Evolutionary conservation across 2,113 vertebrate genomes (phyloP), one percentile per base, ranked within the genome.

Genomic region (Bothrops jararaca): DNA sequence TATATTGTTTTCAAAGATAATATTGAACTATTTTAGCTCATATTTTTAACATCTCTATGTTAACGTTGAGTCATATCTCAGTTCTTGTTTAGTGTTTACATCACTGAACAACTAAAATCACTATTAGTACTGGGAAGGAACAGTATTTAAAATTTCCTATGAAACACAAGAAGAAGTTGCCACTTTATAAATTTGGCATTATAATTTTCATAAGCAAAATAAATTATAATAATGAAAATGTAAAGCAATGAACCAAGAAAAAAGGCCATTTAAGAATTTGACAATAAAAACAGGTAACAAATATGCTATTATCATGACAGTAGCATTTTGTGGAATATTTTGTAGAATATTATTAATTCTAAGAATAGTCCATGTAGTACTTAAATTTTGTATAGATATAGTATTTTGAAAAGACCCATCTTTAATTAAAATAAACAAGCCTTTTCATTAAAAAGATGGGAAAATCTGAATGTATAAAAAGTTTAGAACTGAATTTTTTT

Each of bases 1-100:
- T 85, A 60, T 0, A 34, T 48, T n/a, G 69, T 74, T 90, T 80
- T 42, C 92, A 90, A 93, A 91, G 50, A 95, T 89, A 92, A 64
- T 39, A 50, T 8, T 54, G 48, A 60, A 1, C 9, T 48, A 58
- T 42, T 1, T 89, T 93, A 91, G 86, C 69, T 85, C 52, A 85
- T 42, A 50, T 90, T 88, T 93, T 39, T 89, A 60, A 58, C 8
- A 92, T 22, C 52, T 29, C 15, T 53, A 48, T 22, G 11, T 74
- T 85, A 52, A 92, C 12, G 26, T 23, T 89, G 52, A 89, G 52
- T 26, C 3, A 11, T 29, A 6, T 89, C 91, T 87, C 9, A 34
- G 45, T 87, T 91, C 57, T 29, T 52, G 48, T 34, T 9, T 2
- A 92, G 12, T 29, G 15, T 10, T 56, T 74, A 53, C 29, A 29